Conservation (phyloP, 2,113 vertebrate species). For the Calidris pugnax region DNA sequence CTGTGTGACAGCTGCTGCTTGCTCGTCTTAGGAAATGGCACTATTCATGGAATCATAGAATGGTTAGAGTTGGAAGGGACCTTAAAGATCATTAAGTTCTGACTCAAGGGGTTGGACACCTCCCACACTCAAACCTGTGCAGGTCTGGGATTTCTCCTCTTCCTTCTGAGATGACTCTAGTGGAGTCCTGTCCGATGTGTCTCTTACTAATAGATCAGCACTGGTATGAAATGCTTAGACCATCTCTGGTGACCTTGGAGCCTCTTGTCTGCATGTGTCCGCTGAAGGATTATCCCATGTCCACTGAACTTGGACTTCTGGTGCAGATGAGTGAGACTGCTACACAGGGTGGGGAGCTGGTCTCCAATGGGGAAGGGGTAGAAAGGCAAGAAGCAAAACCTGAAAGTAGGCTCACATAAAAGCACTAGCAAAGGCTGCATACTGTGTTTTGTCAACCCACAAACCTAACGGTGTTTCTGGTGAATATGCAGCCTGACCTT, state of each 20-base stretch:
- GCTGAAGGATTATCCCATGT: background rate
- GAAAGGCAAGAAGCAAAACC: background rate
- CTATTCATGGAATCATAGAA: background rate
- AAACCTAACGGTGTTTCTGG: background rate
- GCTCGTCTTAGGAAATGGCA: background rate
- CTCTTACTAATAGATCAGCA: background rate
- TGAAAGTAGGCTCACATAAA: background rate
- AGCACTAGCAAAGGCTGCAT: background rate
- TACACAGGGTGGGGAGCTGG: background rate
- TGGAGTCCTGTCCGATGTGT: background rate
- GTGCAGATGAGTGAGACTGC: background rate
- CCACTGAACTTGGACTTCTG: background rate
- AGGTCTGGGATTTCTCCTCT: background rate
- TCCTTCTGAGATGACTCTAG: background rate
- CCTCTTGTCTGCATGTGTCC: background rate
- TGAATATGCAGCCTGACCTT: background rate
- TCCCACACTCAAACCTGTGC: background rate
- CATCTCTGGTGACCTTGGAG: background rate
- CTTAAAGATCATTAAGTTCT: too few species aligned
- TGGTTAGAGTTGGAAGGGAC: too few species aligned
- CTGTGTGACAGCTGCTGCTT: background rate
- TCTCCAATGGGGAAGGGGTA: background rate
- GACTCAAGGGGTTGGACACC: too few species aligned
- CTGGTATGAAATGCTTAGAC: background rate
- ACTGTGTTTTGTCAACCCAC: background rate